Percentiles rank a stretch among this genome's conserved stretches.
Evolutionary conservation across 2,797 vertebrate genomes (phyloP).

Genomic region (Dendrocincla fuliginosa): DNA sequence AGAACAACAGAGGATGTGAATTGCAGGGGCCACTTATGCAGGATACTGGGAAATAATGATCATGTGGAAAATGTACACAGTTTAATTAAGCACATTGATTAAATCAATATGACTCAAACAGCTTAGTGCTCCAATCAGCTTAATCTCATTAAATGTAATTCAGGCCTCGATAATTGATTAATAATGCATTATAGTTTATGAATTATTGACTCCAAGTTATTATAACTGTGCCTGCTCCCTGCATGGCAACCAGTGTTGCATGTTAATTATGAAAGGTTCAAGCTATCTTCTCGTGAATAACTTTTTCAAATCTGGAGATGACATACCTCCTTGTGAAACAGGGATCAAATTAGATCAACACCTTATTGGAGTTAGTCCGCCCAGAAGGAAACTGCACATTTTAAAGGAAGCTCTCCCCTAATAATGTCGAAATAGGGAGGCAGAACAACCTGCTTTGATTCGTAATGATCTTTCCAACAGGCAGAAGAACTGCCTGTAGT

Average conservation of each 20-base stretch:
- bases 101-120: conserved; percentile 81
- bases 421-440: background rate
- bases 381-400: conserved; percentile 26
- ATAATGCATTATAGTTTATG: conserved; percentile 84
- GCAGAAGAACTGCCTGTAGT: conserved; percentile 20
- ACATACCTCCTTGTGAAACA: conserved; percentile 45
- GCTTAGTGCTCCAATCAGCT: conserved; percentile 77
- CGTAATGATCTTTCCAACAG: conserved; percentile 10
- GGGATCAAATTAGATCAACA: conserved; percentile 66
- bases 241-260: conserved; percentile 62
- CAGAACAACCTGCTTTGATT: conserved; percentile 7
- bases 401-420: conserved; percentile 2
- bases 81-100: conserved; percentile 83
- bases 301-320: conserved; percentile 66
- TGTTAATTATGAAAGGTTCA: conserved; percentile 73
- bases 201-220: conserved; percentile 83
- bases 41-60: conserved; percentile 74
- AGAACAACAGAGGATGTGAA: conserved; percentile 45
- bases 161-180: conserved; percentile 83
- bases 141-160: conserved; percentile 84
- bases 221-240: conserved; percentile 72
- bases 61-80: conserved; percentile 75
- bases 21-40: conserved; percentile 56
- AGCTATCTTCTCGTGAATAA: conserved; percentile 52
- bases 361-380: background rate